Percentiles rank a stretch among this genome's conserved stretches.
phyloP scores from a whole-genome alignment of 1,140 invertebrate species.

The Drosophila mauritiana region DNA sequence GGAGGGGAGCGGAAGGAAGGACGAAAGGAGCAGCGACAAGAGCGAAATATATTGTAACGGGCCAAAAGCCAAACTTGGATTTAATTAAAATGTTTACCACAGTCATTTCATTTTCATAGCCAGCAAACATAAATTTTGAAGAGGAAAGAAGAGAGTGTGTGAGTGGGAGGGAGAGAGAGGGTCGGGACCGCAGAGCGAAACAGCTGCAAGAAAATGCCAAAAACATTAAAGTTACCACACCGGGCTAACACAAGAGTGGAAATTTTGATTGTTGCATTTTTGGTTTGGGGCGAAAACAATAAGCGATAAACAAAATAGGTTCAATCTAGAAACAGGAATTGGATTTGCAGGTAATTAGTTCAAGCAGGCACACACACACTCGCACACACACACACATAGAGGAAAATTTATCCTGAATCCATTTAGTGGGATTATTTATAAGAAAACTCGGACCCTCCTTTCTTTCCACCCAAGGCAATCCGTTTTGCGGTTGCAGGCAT shows the following conservation, averaged over 20 bases:
- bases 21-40: constrained; percentile 35
- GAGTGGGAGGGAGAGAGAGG: neutral
- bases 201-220: constrained; percentile 81
- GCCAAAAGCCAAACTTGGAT: constrained; percentile 82
- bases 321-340: constrained; percentile 61
- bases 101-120: constrained; percentile 83
- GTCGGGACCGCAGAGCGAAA: constrained; percentile 71
- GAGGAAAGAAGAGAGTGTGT: constrained; percentile 8
- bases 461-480: constrained; percentile 58
- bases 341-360: constrained; percentile 79
- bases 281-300: constrained; percentile 31
- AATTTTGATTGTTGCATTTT: constrained; percentile 76
- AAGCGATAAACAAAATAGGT: constrained; percentile 50
- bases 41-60: constrained; percentile 77
- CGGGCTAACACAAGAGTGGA: constrained; percentile 22
- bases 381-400: constrained; percentile 18
- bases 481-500: constrained; percentile 81
- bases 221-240: constrained; percentile 73
- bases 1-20: neutral
- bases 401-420: constrained; percentile 71
- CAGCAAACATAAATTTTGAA: constrained; percentile 82
- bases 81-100: constrained; percentile 83
- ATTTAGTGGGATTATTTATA: constrained; percentile 82
- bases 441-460: constrained; percentile 54
- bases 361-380: constrained; percentile 52